A percentile compares a stretch with the other conserved stretches of the same genome.
Conservation (phyloP, 2,888 invertebrate genomes). For the Osmoderma eremita region DNA sequence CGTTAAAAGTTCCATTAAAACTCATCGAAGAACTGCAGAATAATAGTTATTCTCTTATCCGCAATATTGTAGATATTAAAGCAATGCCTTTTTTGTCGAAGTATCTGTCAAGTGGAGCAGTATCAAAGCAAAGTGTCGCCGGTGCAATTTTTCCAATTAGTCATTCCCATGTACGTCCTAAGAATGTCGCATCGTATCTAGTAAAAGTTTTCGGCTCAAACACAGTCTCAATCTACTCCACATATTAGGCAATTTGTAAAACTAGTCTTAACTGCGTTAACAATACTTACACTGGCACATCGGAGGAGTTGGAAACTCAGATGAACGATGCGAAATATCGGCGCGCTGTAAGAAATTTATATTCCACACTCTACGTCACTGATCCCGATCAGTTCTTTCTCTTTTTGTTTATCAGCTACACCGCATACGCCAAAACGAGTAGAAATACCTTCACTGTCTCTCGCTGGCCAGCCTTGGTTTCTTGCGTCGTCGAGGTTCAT, state of each 20-base stretch:
- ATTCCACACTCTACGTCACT: too few relatives aligned
- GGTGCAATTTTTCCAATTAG: constrained; percentile 5
- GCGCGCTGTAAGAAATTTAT: not conserved
- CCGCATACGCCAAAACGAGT: too few relatives aligned
- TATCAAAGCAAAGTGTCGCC: not conserved
- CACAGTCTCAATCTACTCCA: not conserved
- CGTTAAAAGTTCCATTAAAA: too few relatives aligned
- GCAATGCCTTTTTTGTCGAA: not conserved
- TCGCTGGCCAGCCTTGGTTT: constrained; percentile 4
- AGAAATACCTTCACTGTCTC: not conserved
- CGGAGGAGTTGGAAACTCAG: not conserved
- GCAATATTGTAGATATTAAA: not conserved
- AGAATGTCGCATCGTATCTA: not conserved
- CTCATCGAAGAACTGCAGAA: too few relatives aligned
- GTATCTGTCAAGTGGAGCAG: not conserved
- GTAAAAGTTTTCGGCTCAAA: constrained; percentile 27
- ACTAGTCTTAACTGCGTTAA: constrained; percentile 25
- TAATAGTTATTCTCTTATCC: too few relatives aligned
- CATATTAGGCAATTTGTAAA: constrained; percentile 34
- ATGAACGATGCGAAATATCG: not conserved
- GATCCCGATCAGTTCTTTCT: too few relatives aligned
- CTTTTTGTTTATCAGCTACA: too few relatives aligned
- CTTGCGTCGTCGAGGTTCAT: constrained; percentile 20
- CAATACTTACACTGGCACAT: not conserved
- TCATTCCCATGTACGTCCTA: not conserved